Conservation (phyloP, 2,797 vertebrate genomes). For the Scolopax rusticola region DNA sequence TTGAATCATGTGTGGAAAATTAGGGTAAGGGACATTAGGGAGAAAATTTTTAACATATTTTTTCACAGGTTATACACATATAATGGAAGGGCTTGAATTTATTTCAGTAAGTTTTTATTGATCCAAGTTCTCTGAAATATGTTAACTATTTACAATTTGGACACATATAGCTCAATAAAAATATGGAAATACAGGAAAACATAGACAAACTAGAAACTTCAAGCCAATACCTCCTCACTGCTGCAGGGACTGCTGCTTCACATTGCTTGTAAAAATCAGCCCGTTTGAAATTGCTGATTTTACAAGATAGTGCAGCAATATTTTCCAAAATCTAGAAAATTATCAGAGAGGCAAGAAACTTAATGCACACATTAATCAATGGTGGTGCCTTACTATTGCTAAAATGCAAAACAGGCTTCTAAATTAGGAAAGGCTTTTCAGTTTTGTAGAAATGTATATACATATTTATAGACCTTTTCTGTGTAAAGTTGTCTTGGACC, state of each 20-base stretch:
- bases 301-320: not conserved
- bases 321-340: not conserved
- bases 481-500: not conserved
- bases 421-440: not conserved
- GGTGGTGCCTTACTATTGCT: rapidly evolving
- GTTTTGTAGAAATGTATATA: not conserved
- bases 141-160: not conserved
- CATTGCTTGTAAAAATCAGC: not conserved
- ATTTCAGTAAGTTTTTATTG: not conserved
- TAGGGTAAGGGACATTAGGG: not conserved
- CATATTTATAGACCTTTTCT: not conserved
- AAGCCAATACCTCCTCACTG: not conserved
- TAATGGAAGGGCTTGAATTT: not conserved
- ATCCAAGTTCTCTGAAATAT: not conserved
- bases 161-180: not conserved
- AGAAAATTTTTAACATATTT: not conserved
- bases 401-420: not conserved
- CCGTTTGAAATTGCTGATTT: not conserved
- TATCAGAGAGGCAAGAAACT: not conserved
- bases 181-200: not conserved
- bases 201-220: not conserved
- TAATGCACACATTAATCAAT: not conserved
- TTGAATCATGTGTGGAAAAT: not conserved
- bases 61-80: not conserved
- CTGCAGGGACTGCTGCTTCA: not conserved